Evolutionary conservation across 2,797 vertebrate species (phyloP).

Genomic region (Myiotriccus ornatus): DNA sequence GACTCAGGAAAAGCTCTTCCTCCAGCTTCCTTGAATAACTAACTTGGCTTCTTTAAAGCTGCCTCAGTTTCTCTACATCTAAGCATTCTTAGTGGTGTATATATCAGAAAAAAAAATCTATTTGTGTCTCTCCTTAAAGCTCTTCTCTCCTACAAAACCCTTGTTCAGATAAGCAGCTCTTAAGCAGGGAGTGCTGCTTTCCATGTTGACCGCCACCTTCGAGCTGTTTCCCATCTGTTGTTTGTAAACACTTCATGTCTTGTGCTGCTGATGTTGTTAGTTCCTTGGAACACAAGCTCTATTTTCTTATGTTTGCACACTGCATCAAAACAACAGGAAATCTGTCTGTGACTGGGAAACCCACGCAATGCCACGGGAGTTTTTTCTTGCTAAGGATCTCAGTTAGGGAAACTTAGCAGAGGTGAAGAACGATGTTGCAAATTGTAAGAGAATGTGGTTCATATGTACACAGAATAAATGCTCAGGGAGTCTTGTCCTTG

Average conservation of each 20-base stretch:
- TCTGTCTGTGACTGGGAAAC: not conserved
- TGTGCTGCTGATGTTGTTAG: constrained; percentile 29
- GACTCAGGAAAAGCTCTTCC: not conserved
- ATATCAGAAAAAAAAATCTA: not conserved
- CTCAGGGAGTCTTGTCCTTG: not conserved
- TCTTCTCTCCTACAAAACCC: not conserved
- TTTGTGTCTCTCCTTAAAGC: not conserved
- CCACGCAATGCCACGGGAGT: not conserved
- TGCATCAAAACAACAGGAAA: constrained; percentile 25
- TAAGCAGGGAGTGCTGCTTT: not conserved
- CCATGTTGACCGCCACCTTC: not conserved
- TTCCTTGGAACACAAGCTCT: constrained; percentile 2
- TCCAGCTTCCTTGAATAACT: not conserved
- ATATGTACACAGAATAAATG: not conserved
- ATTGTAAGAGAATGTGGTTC: not conserved
- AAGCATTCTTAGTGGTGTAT: not conserved
- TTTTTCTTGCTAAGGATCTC: not conserved
- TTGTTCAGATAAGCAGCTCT: not conserved
- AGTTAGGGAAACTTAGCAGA: not conserved
- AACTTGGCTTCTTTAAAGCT: not conserved
- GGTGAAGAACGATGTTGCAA: not conserved
- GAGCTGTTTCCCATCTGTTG: constrained; percentile 50
- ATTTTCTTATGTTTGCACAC: constrained; percentile 22
- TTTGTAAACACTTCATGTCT: constrained; percentile 45
- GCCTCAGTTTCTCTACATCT: not conserved